phyloP scores from a whole-genome alignment of 2,888 invertebrate genomes.

The Stictocephala bisonia region DNA sequence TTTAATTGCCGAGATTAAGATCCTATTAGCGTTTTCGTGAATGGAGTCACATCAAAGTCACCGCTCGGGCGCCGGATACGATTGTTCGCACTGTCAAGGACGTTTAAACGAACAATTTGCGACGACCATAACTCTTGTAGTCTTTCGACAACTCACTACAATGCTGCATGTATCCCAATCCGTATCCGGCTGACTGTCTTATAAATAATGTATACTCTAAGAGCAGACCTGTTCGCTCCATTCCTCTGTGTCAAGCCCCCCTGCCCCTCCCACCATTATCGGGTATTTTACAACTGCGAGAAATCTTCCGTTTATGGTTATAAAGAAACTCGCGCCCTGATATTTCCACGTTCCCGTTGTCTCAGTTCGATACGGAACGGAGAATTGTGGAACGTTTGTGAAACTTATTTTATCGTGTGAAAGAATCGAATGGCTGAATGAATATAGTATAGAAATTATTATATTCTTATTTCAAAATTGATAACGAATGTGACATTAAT shows the following conservation, averaged over 20 bases:
- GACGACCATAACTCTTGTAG: slow-evolving; percentile 21
- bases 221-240: slow-evolving; percentile 35
- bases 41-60: too few species aligned
- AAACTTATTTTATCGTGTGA: too few species aligned
- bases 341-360: slow-evolving; percentile 26
- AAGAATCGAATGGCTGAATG: too few species aligned
- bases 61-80: too few species aligned
- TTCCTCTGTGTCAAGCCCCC: slow-evolving; percentile 31
- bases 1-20: too few species aligned
- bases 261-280: slow-evolving; percentile 22
- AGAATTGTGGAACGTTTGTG: too few species aligned
- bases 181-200: slow-evolving; percentile 35
- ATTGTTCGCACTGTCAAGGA: slow-evolving; percentile 12
- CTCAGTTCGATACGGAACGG: slow-evolving; percentile 23
- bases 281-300: slow-evolving; percentile 41
- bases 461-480: too few species aligned
- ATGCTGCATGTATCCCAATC: slow-evolving; percentile 25
- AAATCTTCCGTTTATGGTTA: slow-evolving; percentile 41
- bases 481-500: too few species aligned
- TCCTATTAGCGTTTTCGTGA: too few species aligned
- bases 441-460: too few species aligned
- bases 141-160: slow-evolving; percentile 33
- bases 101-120: slow-evolving; percentile 38
- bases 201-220: slow-evolving; percentile 34
- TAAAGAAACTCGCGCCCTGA: slow-evolving; percentile 34